Evolutionary conservation across 2,113 vertebrate genomes (phyloP).

Genomic region (Psammodynastes pulverulentus): DNA sequence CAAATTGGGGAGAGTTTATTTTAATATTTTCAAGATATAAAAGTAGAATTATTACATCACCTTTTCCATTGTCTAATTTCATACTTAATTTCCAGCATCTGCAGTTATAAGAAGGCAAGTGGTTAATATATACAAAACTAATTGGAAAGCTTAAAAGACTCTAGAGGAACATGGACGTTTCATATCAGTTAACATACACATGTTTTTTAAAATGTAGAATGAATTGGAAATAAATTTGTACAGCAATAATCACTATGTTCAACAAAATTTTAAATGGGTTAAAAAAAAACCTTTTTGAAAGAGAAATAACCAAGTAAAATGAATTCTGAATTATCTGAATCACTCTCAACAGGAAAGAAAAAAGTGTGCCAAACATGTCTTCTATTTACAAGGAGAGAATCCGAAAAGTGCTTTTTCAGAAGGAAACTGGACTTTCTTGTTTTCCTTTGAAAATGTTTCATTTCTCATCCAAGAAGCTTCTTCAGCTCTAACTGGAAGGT

Average conservation of each 20-base stretch:
- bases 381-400: rapidly evolving
- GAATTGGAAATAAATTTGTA: conserved; percentile 27
- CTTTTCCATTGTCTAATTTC: background rate
- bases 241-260: conserved; percentile 45
- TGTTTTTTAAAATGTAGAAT: background rate
- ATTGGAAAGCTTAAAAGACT: conserved; percentile 36
- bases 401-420: no score
- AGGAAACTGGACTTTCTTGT: no score
- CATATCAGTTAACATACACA: conserved; percentile 34
- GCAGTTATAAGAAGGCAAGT: conserved; percentile 31
- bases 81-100: background rate
- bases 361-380: background rate
- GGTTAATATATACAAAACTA: conserved; percentile 38
- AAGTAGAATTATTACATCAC: background rate
- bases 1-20: background rate
- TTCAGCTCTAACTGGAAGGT: no score
- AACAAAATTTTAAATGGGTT: conserved; percentile 49
- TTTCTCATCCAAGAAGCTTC: no score
- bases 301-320: conserved; percentile 51
- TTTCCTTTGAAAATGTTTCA: no score
- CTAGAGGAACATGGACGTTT: conserved; percentile 48
- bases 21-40: background rate
- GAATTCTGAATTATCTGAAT: conserved; percentile 23
- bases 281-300: conserved; percentile 47
- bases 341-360: conserved; percentile 15